Base-by-base conservation (phyloP, 1,140 invertebrate genomes). In the Apocrypta bakeri region DNA sequence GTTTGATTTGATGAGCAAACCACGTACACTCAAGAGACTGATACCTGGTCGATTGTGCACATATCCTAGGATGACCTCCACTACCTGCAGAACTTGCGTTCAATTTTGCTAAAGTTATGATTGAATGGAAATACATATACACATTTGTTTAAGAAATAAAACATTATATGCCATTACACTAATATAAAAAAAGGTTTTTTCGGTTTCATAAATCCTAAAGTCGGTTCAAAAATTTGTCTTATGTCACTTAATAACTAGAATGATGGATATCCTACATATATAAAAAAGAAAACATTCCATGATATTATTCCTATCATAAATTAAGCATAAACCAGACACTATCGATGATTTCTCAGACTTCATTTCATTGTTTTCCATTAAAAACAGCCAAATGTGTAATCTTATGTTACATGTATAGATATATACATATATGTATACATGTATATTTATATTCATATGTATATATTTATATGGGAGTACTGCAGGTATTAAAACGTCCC, bases 401-500 rank as follows among this genome's bases (percentile, higher is more conserved):
- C 56, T 69, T 82, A 69, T 81, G 71, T 69, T 79, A 63, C 29
- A 77, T 83, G 8, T 84, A 82, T 80, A 79, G 64, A 82, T 81
- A 77, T 68, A 75, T 84, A 84, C 71, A 79, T 81, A 85, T 82
- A 82, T 42, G n/a, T 80, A 85, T 76, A 75, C 85, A 86, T 85
- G 64, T 88, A 75, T 86, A 87, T 78, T 76, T 85, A 86, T 89
- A 86, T 85, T 86, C 83, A 79, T 87, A 77, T 73, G 64, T 80
- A 82, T 81, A 84, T 86, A 82, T 85, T 83, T 88, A 87, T 86
- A 86, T 85, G 85, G 82, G 85, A 86, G 85, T 87, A 87, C 86
- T 87, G 90, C 88, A 90, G 89, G 86, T 87, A 90, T 89, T 88
- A 89, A 90, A 87, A 86, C 86, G 85, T 90, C 90, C 90, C 87